A percentile compares a stretch with the other conserved stretches of the same genome.
Evolutionary conservation across 1,140 invertebrate genomes (phyloP).

Genomic region (Acromyrmex charruanus): DNA sequence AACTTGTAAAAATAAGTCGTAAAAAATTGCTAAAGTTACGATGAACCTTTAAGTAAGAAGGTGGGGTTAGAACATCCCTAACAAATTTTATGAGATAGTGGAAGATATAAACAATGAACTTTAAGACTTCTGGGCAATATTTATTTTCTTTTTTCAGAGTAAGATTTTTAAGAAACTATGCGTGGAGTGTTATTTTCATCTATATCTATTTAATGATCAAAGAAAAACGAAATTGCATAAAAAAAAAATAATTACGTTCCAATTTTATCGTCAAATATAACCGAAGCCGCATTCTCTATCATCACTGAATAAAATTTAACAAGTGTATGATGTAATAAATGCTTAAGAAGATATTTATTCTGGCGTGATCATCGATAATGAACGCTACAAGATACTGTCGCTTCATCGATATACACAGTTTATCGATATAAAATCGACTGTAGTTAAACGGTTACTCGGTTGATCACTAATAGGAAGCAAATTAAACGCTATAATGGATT

Average conservation of each 20-base stretch:
- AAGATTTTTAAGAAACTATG: too few relatives aligned
- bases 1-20: not conserved
- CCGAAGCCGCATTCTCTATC: not conserved
- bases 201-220: too few relatives aligned
- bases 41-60: too few relatives aligned
- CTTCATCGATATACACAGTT: not conserved
- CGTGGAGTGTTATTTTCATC: too few relatives aligned
- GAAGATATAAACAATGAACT: too few relatives aligned
- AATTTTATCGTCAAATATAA: not conserved
- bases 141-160: too few relatives aligned
- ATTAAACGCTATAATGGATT: constrained; percentile 12
- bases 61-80: too few relatives aligned
- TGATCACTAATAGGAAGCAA: not conserved
- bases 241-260: not conserved
- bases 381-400: not conserved
- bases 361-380: not conserved
- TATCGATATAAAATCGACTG: not conserved
- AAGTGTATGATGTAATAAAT: not conserved
- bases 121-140: too few relatives aligned
- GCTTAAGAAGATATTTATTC: not conserved
- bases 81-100: too few relatives aligned
- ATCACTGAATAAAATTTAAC: not conserved
- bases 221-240: not conserved
- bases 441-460: not conserved
- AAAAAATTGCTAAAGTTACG: not conserved